Conservation (phyloP, 2,888 invertebrate genomes). For the Agrilus mali region DNA sequence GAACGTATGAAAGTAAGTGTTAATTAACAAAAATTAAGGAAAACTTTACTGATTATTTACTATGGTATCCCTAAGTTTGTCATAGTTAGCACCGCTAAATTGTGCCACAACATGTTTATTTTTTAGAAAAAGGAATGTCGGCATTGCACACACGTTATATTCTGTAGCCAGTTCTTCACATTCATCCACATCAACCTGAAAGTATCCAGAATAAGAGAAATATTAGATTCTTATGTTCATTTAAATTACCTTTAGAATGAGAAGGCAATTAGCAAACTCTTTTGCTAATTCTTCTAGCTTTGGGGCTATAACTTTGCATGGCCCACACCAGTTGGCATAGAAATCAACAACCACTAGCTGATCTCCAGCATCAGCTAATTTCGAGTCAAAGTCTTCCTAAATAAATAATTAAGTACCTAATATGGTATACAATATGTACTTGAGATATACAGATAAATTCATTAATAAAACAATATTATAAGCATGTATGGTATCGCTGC, state of each 20-base stretch:
- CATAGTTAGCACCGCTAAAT: conserved; percentile 69
- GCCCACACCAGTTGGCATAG: conserved; percentile 87
- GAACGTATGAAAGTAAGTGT: too few species aligned
- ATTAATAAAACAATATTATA: too few species aligned
- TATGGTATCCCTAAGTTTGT: conserved; percentile 51
- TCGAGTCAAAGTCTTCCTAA: conserved; percentile 57
- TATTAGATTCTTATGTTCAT: too few species aligned
- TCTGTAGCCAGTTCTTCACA: conserved; percentile 68
- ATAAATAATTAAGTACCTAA: too few species aligned
- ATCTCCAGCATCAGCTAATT: conserved; percentile 59
- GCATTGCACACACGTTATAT: conserved; percentile 76
- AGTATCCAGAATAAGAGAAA: conserved; percentile 5
- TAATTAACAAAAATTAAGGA: too few species aligned
- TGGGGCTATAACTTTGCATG: conserved; percentile 81
- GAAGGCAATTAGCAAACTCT: conserved; percentile 38
- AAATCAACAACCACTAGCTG: conserved; percentile 82
- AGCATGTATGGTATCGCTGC: too few species aligned
- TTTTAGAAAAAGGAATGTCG: conserved; percentile 80
- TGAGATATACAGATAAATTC: too few species aligned
- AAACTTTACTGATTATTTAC: conserved; percentile 40
- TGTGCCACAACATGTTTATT: conserved; percentile 50
- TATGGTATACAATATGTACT: too few species aligned
- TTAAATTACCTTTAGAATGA: conserved; percentile 24
- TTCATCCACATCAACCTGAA: conserved; percentile 77
- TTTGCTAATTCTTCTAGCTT: conserved; percentile 60